phyloP scores from a whole-genome alignment of 2,797 vertebrate genomes.

The Alca torda region DNA sequence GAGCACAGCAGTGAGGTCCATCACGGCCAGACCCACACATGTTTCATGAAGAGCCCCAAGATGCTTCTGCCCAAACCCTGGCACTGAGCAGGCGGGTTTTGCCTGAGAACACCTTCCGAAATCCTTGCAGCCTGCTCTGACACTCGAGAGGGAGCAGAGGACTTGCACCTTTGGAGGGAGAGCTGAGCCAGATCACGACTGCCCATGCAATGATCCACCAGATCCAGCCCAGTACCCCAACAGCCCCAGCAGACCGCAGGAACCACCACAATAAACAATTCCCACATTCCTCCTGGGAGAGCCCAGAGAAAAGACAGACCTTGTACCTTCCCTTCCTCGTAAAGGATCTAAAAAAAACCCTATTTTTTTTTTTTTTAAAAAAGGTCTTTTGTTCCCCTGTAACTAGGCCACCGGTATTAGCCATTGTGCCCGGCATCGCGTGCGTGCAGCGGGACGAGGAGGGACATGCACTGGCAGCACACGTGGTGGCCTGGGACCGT shows the following conservation, averaged over 20 bases:
- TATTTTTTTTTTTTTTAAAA: neutral
- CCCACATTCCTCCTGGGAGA: neutral
- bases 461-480: neutral
- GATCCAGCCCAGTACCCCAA: neutral
- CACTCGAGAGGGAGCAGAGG: fast-evolving
- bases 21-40: fast-evolving
- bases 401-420: neutral
- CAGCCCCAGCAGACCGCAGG: fast-evolving
- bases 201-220: fast-evolving
- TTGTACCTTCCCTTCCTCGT: neutral
- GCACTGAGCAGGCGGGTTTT: neutral
- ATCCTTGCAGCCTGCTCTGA: neutral
- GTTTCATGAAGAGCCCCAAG: fast-evolving
- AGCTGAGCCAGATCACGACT: neutral
- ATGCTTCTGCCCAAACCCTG: neutral
- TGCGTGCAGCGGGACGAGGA: fast-evolving
- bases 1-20: neutral
- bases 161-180: neutral
- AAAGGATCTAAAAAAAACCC: neutral
- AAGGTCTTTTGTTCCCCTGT: neutral
- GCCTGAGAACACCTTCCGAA: fast-evolving
- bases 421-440: neutral
- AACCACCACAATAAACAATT: neutral
- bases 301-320: neutral
- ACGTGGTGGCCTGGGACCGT: neutral